Evolutionary conservation across 1,140 invertebrate species (phyloP).

Genomic region (Ditylenchus dipsaci): DNA sequence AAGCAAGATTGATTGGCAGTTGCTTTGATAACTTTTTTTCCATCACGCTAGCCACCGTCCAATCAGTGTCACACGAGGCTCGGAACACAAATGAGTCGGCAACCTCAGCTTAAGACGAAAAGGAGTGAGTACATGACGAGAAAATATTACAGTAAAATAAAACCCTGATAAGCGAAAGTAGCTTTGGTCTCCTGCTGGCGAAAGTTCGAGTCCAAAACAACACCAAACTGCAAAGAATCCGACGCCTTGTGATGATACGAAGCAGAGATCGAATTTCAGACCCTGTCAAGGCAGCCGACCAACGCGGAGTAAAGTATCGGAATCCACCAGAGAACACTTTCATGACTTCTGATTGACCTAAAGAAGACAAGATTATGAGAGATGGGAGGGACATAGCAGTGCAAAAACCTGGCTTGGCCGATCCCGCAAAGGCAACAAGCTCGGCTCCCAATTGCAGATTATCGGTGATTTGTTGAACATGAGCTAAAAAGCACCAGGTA

Average conservation of each 20-base stretch:
- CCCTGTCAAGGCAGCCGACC: constrained; percentile 66
- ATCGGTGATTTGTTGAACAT: too few species aligned
- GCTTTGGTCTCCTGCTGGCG: constrained; percentile 74
- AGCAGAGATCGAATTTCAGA: constrained; percentile 75
- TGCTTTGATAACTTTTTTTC: constrained; percentile 46
- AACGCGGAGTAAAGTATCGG: constrained; percentile 66
- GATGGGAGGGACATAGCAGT: too few species aligned
- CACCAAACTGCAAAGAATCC: constrained; percentile 73
- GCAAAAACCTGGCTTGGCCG: too few species aligned
- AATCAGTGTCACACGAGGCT: constrained; percentile 86
- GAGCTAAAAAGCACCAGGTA: too few species aligned
- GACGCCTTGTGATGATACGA: constrained; percentile 87
- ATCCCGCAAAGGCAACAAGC: too few species aligned
- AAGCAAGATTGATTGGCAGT: constrained; percentile 83
- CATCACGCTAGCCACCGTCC: constrained; percentile 62
- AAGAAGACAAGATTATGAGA: background rate
- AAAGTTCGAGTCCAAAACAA: constrained; percentile 70
- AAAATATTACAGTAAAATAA: too few species aligned
- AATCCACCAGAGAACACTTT: constrained; percentile 79
- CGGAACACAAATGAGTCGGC: constrained; percentile 86
- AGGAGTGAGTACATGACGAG: too few species aligned
- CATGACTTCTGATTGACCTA: constrained; percentile 66
- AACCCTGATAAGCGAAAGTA: constrained; percentile 85
- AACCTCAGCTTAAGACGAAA: constrained; percentile 69
- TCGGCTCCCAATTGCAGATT: too few species aligned